These are phyloP conservation scores for Monochamus alternatus DNA, from an alignment of 2,888 invertebrate genomes.

Conservation along the genomic window DNA sequence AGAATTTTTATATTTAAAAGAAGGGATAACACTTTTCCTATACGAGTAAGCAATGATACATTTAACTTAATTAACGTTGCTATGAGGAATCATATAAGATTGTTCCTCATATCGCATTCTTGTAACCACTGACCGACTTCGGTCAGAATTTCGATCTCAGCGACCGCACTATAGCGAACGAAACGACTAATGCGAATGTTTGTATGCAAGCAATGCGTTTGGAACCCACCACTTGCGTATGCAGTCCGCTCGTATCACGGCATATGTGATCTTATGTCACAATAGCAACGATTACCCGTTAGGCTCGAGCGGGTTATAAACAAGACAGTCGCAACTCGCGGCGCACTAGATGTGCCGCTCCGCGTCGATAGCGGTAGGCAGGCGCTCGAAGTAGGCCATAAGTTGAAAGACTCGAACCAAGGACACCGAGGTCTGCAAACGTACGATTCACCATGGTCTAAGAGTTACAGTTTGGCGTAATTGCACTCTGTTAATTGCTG, in stretches of 20 bases:
- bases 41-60: too few relatives aligned
- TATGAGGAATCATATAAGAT: not conserved
- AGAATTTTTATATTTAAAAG: too few relatives aligned
- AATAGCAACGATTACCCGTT: conserved; percentile 60
- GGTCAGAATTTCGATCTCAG: not conserved
- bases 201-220: conserved; percentile 55
- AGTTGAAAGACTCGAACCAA: conserved; percentile 82
- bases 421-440: conserved; percentile 77
- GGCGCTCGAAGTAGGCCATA: conserved; percentile 70
- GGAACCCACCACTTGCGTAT: conserved; percentile 54
- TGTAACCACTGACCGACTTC: not conserved
- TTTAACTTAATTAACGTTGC: too few relatives aligned
- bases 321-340: conserved; percentile 39
- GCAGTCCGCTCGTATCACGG: conserved; percentile 45
- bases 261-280: conserved; percentile 65
- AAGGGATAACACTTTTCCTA: too few relatives aligned
- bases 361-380: conserved; percentile 58
- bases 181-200: conserved; percentile 54
- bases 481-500: conserved; percentile 57
- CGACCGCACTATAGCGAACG: conserved; percentile 36
- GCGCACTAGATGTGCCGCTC: conserved; percentile 57
- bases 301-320: conserved; percentile 59
- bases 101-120: not conserved
- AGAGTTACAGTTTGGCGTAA: conserved; percentile 62
- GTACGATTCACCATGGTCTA: conserved; percentile 67